Evolutionary conservation across 2,113 vertebrate species (phyloP), one percentile per base, ranked within the genome.

Genomic region (Struthidea cinerea): DNA sequence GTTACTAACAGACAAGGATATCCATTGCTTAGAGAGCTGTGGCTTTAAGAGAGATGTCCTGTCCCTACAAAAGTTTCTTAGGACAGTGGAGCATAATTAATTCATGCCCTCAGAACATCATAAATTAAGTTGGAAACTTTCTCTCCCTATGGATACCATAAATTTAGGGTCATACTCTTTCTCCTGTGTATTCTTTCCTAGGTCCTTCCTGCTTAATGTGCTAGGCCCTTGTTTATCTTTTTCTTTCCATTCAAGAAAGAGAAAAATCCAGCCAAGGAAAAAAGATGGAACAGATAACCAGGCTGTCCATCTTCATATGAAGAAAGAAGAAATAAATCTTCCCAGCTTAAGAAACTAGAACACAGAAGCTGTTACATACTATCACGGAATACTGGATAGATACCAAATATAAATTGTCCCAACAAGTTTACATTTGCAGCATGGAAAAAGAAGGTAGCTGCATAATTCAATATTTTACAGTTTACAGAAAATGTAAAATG

Each of bases 391-490:
- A 80, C 35, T 80, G 88, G 87, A 86, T 32, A 77, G 65, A 67
- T 24, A 95, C 42, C 37, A 74, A 93, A 80, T 35, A 82, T 88
- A 93, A 88, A 78, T 49, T 46, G 50, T 89, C 59, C n/a, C 74
- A 80, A 55, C 60, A 50, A 74, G 41, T 87, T 85, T 88, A 71
- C 23, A 83, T 90, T 92, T 90, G 76, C 42, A 84, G 28, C 59
- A 61, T 41, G 41, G 64, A 21, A 80, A 90, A 86, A 74, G 68
- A 94, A 79, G 30, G 50, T 79, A 90, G 70, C 67, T 74, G 83
- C 80, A 93, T 94, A 93, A 96, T 94, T 94, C 88, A 93, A 20
- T 89, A 96, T 86, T 95, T 88, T 92, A 77, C 93, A 95, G 94
- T 94, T 97, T 95, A 94, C 83, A 92, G 52, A 86, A 92, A 89